A percentile compares a stretch with the other conserved stretches of the same genome.
Conservation (phyloP, 2,113 vertebrate genomes). For the Oceanodroma tethys region DNA sequence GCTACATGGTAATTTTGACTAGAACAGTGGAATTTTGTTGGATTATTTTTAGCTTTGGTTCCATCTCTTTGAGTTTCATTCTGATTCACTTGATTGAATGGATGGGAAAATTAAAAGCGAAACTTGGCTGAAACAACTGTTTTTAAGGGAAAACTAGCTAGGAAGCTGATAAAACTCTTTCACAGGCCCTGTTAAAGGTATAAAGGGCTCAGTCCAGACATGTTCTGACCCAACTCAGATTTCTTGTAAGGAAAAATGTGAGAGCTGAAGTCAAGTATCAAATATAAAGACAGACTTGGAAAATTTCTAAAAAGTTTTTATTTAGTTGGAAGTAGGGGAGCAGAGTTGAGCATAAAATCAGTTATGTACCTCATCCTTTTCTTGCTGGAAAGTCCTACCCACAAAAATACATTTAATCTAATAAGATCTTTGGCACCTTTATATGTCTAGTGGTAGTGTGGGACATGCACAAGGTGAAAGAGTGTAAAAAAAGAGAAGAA, state of each 20-base stretch:
- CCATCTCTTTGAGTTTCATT: background rate
- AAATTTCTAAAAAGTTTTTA: background rate
- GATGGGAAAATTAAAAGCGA: background rate
- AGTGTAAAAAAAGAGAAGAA: background rate
- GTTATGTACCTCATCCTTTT: background rate
- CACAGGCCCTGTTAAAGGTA: background rate
- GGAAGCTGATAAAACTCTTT: background rate
- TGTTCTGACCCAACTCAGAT: background rate
- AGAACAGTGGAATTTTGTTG: background rate
- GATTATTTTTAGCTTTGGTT: constrained; percentile 33
- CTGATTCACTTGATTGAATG: background rate
- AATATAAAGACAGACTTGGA: background rate
- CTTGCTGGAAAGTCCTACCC: background rate
- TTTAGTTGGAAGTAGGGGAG: background rate
- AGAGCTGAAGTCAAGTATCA: background rate
- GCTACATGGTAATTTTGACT: background rate
- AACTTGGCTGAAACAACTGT: background rate
- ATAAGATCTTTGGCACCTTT: background rate
- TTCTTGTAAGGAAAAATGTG: background rate
- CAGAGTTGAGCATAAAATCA: background rate
- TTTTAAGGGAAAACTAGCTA: background rate
- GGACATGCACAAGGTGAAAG: background rate
- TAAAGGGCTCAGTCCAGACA: background rate
- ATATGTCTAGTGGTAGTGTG: background rate
- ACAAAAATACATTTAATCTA: background rate